Evolutionary conservation across 2,888 invertebrate genomes (phyloP).

Genomic region (Agrenia bidenticulata): DNA sequence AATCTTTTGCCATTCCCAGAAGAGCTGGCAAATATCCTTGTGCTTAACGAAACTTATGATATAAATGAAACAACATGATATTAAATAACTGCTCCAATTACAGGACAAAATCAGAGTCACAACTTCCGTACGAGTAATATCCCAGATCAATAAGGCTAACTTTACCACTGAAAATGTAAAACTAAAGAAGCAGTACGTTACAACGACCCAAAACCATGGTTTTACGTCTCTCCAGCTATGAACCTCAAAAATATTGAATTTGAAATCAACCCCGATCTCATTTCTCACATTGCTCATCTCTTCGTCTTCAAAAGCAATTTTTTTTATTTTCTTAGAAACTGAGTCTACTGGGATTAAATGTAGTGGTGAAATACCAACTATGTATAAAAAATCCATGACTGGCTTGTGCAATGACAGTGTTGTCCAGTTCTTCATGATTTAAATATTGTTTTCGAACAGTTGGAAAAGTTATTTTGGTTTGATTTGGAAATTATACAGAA

Average conservation of each 20-base stretch:
- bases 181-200: neutral
- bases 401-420: slow-evolving; percentile 1
- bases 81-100: neutral
- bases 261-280: neutral
- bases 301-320: too few species aligned
- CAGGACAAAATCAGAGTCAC: neutral
- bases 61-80: slow-evolving; percentile 7
- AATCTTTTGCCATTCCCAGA: slow-evolving; percentile 19
- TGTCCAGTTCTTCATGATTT: neutral
- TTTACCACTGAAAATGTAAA: neutral
- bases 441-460: neutral
- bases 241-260: neutral
- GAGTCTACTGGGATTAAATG: too few species aligned
- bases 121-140: neutral
- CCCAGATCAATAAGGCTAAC: neutral
- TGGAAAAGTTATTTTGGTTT: too few species aligned
- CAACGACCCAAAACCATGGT: neutral
- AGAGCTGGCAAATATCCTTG: slow-evolving; percentile 1
- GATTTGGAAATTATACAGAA: too few species aligned
- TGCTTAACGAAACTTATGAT: neutral
- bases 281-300: too few species aligned
- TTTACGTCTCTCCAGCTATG: slow-evolving; percentile 6
- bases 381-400: neutral
- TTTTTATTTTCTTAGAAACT: too few species aligned
- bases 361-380: too few species aligned